Conservation (phyloP, 2,113 vertebrate genomes). For the Lichenostomus cassidix region DNA sequence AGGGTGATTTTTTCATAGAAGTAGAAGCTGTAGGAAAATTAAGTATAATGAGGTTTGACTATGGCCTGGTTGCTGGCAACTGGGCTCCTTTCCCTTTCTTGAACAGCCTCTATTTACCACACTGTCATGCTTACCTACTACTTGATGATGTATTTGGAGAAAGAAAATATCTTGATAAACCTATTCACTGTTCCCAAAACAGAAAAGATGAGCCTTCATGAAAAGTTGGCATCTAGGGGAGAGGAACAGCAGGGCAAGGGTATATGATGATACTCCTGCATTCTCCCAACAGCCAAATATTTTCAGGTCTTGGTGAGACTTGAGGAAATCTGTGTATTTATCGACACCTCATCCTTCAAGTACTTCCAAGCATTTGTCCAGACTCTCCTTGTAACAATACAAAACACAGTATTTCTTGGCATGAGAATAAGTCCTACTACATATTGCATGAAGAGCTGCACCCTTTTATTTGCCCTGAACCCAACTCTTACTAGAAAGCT, state of each 20-base stretch:
- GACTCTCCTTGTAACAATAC: neutral
- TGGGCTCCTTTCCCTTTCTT: neutral
- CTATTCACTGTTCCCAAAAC: neutral
- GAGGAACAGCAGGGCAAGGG: neutral
- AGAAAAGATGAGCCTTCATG: neutral
- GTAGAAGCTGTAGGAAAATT: neutral
- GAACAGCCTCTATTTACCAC: neutral
- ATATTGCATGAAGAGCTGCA: neutral
- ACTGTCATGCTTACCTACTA: neutral
- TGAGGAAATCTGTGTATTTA: neutral
- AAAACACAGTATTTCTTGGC: neutral
- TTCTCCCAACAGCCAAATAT: neutral
- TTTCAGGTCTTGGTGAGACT: neutral
- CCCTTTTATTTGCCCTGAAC: neutral
- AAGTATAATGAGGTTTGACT: neutral
- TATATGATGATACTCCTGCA: neutral
- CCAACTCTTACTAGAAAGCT: neutral
- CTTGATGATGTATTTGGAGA: neutral
- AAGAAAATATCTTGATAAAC: neutral
- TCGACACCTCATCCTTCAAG: neutral
- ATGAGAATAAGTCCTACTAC: neutral
- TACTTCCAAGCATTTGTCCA: neutral
- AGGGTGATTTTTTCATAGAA: neutral
- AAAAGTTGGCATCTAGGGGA: neutral
- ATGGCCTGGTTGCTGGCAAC: neutral